Percentiles rank a stretch among this genome's conserved stretches.
Conservation (phyloP, 2,888 invertebrate genomes). For the Hedya salicella region DNA sequence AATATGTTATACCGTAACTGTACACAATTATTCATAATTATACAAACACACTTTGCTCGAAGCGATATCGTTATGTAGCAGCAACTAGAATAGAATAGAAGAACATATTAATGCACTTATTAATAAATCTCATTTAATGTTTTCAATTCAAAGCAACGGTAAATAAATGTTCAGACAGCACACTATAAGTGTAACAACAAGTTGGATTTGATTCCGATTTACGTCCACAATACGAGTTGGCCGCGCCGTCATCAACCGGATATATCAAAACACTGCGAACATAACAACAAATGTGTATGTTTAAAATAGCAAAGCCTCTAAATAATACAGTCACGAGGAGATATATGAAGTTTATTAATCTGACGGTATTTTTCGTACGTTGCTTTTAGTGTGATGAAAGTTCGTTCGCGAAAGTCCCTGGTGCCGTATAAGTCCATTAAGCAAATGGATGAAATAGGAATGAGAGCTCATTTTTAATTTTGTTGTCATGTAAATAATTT, state of each 20-base stretch:
- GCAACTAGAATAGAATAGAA: no score
- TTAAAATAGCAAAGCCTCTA: conserved; percentile 29
- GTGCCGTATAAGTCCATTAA: conserved; percentile 82
- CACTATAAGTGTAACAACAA: no score
- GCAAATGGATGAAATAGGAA: conserved; percentile 80
- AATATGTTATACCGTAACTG: no score
- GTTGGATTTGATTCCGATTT: no score
- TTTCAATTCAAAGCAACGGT: no score
- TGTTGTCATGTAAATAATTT: conserved; percentile 75
- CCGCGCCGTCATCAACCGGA: not conserved
- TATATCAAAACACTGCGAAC: not conserved
- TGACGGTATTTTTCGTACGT: conserved; percentile 78
- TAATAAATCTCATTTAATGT: no score
- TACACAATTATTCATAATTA: no score
- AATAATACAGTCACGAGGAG: conserved; percentile 60
- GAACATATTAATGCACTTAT: no score
- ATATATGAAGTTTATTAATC: conserved; percentile 79
- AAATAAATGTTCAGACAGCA: no score
- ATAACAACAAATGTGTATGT: conserved; percentile 6
- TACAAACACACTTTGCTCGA: no score
- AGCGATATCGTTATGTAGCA: no score
- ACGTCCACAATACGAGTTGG: no score
- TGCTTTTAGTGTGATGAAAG: conserved; percentile 84
- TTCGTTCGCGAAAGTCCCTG: conserved; percentile 74
- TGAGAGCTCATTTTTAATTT: conserved; percentile 82